Evolutionary conservation across 2,888 invertebrate genomes (phyloP).

Genomic region (Ichneumoninae sp.): DNA sequence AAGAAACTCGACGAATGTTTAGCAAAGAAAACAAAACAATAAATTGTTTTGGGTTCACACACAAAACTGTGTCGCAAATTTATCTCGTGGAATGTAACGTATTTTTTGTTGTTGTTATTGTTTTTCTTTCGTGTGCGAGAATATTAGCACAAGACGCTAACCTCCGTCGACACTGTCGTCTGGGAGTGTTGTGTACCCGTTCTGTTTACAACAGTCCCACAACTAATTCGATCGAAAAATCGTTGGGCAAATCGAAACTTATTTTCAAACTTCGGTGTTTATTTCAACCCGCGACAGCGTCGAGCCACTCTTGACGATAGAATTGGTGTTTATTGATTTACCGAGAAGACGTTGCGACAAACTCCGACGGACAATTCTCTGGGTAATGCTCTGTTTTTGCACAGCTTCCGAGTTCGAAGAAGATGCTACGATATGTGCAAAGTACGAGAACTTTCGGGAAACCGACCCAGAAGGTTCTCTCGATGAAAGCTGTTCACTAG

Average conservation of each 20-base stretch:
- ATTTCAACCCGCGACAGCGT: not conserved
- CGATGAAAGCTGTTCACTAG: not conserved
- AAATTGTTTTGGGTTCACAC: not conserved
- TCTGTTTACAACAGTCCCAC: not conserved
- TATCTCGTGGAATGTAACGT: not conserved
- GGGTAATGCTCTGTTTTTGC: conserved; percentile 4
- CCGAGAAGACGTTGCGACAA: not conserved
- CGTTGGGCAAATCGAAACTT: not conserved
- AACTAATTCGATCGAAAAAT: not conserved
- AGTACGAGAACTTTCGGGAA: conserved; percentile 36
- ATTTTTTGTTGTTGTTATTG: not conserved
- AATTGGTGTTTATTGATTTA: conserved; percentile 4
- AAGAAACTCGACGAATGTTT: not conserved
- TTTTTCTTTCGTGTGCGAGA: not conserved
- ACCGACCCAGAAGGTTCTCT: conserved; percentile 17
- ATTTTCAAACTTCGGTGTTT: not conserved
- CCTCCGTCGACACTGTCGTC: conserved; percentile 18
- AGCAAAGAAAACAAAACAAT: not conserved
- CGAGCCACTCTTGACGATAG: not conserved
- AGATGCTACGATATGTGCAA: not conserved
- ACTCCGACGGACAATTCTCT: not conserved
- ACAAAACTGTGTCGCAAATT: not conserved
- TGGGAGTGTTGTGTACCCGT: not conserved
- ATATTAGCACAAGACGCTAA: conserved; percentile 54
- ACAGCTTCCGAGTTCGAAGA: not conserved